Evolutionary conservation across 2,888 invertebrate species (phyloP).

Genomic region (Drosophila quinaria): DNA sequence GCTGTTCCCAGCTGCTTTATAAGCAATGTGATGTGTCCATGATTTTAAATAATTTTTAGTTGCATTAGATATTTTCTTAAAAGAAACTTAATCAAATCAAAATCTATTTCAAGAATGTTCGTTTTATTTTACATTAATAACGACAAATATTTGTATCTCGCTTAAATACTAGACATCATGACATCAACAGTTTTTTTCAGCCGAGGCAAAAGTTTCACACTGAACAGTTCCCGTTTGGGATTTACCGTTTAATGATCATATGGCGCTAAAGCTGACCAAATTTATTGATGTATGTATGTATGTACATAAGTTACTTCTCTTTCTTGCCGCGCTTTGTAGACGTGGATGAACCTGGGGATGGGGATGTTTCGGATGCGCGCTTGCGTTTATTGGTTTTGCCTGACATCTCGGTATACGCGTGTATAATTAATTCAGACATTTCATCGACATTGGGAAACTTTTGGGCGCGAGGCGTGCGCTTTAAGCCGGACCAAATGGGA

Average conservation of each 20-base stretch:
- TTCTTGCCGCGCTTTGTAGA: slow-evolving; percentile 34
- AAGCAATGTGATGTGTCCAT: no score
- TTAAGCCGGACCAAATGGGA: slow-evolving; percentile 82
- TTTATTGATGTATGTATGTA: not conserved
- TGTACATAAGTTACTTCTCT: not conserved
- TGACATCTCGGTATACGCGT: slow-evolving; percentile 5
- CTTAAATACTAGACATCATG: slow-evolving; percentile 3
- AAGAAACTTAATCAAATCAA: not conserved
- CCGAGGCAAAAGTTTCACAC: slow-evolving; percentile 54
- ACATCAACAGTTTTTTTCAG: slow-evolving; percentile 4
- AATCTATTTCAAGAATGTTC: not conserved
- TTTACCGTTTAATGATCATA: slow-evolving; percentile 62
- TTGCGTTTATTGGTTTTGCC: slow-evolving; percentile 26
- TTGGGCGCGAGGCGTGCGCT: slow-evolving; percentile 83
- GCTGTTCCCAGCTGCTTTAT: no score
- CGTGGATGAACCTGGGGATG: slow-evolving; percentile 8
- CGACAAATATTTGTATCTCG: not conserved
- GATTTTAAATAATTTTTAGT: not conserved
- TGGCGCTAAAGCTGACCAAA: slow-evolving; percentile 48
- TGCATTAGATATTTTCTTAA: not conserved
- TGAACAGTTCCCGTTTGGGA: slow-evolving; percentile 51
- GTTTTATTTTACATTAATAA: slow-evolving; percentile 3
- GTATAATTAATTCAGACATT: slow-evolving; percentile 38
- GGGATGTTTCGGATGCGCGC: slow-evolving; percentile 11
- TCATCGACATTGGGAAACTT: slow-evolving; percentile 80